Conservation (phyloP, 2,888 invertebrate genomes). For the Luffia ferchaultella region DNA sequence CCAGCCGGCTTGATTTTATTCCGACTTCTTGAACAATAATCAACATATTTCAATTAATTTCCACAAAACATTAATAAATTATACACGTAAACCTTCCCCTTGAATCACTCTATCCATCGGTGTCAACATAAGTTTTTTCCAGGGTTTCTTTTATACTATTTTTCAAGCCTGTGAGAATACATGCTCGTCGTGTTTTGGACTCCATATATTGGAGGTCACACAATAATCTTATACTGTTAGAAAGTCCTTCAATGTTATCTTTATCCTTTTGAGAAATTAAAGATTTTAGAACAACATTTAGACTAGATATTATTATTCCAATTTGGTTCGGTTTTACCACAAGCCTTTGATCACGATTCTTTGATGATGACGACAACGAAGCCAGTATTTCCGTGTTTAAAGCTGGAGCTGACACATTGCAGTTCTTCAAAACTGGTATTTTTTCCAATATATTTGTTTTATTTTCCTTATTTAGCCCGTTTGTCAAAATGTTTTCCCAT, state of each 20-base stretch:
- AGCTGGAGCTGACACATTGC: neutral
- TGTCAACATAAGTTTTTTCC: neutral
- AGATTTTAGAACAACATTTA: neutral
- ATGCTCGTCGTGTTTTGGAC: neutral
- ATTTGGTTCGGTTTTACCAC: neutral
- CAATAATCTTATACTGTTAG: neutral
- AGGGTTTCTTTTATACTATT: conserved; percentile 1
- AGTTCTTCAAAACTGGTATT: neutral
- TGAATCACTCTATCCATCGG: no score
- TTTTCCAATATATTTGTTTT: neutral
- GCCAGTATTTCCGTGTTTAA: neutral
- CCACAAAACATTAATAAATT: no score
- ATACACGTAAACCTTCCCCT: no score
- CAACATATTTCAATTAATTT: no score
- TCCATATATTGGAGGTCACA: conserved; percentile 1
- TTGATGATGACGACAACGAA: neutral
- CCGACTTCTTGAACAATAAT: no score
- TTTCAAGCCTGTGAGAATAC: neutral
- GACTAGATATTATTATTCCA: neutral
- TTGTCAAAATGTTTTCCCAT: neutral
- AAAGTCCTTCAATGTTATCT: neutral
- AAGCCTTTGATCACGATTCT: neutral
- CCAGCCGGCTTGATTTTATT: neutral
- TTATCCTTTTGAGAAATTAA: neutral
- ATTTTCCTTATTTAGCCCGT: neutral